phyloP scores from a whole-genome alignment of 2,888 invertebrate genomes.

The Chironomus riparius region DNA sequence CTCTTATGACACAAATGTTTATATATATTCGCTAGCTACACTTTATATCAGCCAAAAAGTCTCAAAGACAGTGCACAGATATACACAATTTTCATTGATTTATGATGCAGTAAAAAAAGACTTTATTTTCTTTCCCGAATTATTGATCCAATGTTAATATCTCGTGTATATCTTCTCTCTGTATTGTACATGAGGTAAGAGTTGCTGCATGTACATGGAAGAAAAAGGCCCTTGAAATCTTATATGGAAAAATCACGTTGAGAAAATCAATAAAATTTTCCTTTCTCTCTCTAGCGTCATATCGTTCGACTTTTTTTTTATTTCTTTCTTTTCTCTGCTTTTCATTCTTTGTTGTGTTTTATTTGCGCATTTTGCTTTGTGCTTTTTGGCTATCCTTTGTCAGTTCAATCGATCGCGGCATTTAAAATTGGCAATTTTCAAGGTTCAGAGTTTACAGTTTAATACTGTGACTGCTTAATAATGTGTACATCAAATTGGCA shows the following conservation, averaged over 20 bases:
- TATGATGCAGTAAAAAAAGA: not conserved
- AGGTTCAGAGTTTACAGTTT: too few relatives aligned
- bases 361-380: too few relatives aligned
- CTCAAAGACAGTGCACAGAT: not conserved
- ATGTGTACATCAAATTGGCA: too few relatives aligned
- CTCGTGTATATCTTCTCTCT: not conserved
- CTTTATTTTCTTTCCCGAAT: not conserved
- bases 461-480: too few relatives aligned
- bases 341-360: too few relatives aligned
- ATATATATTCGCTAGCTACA: not conserved
- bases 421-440: too few relatives aligned
- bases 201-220: not conserved
- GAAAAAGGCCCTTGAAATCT: constrained; percentile 25
- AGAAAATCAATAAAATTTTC: constrained; percentile 26
- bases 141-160: too few relatives aligned
- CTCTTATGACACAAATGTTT: not conserved
- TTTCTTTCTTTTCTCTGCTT: not conserved
- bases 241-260: constrained; percentile 23
- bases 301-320: not conserved
- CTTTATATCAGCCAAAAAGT: not conserved
- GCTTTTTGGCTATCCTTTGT: too few relatives aligned
- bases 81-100: not conserved
- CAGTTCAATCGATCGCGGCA: too few relatives aligned
- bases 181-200: not conserved
- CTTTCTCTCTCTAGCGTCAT: not conserved